These are phyloP conservation scores for Bradypus variegatus DNA, from an alignment of 2,797 vertebrate species.

Conservation along the genomic window DNA sequence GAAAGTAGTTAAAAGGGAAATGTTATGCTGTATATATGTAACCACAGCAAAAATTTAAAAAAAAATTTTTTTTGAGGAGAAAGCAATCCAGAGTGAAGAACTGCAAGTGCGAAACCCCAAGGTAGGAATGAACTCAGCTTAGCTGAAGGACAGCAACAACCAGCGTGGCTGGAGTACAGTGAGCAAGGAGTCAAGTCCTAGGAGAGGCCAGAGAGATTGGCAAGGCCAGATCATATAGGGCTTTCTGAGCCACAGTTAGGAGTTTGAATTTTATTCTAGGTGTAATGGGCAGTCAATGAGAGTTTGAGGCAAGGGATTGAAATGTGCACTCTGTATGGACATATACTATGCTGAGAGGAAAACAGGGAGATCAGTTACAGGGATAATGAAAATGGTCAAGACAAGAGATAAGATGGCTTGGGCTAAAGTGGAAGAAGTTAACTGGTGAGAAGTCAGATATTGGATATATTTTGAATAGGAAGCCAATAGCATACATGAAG, in stretches of 20 bases:
- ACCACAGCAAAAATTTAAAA: no score
- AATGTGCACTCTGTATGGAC: background rate
- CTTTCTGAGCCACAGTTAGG: background rate
- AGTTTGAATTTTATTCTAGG: background rate
- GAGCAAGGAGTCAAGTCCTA: background rate
- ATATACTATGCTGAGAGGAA: background rate
- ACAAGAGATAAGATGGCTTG: conserved; percentile 6
- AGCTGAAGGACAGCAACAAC: background rate
- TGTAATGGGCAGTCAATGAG: background rate
- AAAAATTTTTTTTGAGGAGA: background rate
- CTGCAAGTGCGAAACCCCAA: background rate
- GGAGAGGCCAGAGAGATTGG: background rate
- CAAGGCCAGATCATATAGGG: background rate
- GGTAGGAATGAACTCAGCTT: background rate
- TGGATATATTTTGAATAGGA: background rate
- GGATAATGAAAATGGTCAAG: background rate
- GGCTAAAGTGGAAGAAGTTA: background rate
- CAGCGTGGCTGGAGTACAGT: background rate
- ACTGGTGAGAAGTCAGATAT: background rate
- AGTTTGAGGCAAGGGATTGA: background rate
- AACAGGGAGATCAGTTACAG: background rate
- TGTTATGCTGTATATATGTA: no score
- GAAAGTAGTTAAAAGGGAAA: no score
- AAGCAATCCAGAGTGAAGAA: background rate
- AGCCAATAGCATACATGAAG: background rate